Conservation (phyloP, 1,140 invertebrate species). For the Myzus persicae region DNA sequence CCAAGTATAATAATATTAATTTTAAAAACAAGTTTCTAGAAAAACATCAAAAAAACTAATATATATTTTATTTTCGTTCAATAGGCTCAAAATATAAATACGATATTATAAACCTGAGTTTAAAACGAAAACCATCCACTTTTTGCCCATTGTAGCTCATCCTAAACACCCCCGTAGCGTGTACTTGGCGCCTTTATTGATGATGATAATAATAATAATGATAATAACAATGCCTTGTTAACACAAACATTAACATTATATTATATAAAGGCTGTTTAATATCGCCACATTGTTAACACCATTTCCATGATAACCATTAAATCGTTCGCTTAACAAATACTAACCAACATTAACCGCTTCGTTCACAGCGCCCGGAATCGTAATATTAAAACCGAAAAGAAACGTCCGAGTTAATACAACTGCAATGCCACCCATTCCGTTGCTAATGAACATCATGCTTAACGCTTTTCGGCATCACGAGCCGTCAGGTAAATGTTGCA, state of each 20-base stretch:
- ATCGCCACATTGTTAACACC: background rate
- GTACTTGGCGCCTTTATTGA: background rate
- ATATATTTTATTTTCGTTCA: background rate
- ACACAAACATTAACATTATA: background rate
- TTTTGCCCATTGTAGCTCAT: background rate
- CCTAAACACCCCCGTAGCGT: background rate
- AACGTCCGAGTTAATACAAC: background rate
- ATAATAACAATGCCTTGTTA: background rate
- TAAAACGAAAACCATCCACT: background rate
- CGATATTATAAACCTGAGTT: background rate
- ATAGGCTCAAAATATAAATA: background rate
- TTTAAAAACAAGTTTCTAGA: background rate
- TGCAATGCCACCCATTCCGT: slow-evolving; percentile 25
- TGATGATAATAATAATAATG: background rate
- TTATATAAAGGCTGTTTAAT: background rate
- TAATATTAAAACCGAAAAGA: slow-evolving; percentile 38
- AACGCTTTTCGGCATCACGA: slow-evolving; percentile 24
- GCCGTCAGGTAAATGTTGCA: slow-evolving; percentile 63
- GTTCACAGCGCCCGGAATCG: slow-evolving; percentile 26
- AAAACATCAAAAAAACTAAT: background rate
- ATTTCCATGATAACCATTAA: background rate
- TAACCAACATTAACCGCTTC: slow-evolving; percentile 35
- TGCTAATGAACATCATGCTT: slow-evolving; percentile 41
- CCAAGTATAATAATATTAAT: background rate
- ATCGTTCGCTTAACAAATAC: background rate